phyloP scores from a whole-genome alignment of 1,140 invertebrate species.

The Tetragonula clypearis region DNA sequence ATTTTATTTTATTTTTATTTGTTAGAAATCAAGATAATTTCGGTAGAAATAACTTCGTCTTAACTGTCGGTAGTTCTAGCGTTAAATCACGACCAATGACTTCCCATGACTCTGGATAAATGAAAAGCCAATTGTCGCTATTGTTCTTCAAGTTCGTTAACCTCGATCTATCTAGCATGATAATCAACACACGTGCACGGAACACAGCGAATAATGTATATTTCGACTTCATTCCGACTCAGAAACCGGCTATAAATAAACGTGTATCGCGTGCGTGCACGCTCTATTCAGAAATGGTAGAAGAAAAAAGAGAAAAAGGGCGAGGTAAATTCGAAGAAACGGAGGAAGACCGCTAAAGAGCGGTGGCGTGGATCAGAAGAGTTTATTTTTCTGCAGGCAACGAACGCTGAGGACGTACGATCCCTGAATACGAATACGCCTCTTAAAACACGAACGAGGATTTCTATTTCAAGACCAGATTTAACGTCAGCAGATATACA shows the following conservation, averaged over 20 bases:
- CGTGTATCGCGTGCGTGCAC: neutral
- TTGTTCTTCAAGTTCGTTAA: neutral
- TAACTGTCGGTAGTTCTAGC: no score
- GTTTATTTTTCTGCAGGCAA: constrained; percentile 31
- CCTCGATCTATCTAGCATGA: constrained; percentile 31
- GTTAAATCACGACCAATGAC: no score
- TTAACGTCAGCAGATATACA: neutral
- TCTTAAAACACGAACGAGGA: neutral
- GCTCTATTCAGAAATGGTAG: neutral
- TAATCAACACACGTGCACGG: constrained; percentile 23
- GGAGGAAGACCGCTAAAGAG: neutral
- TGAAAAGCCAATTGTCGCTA: neutral
- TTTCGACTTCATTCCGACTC: constrained; percentile 1
- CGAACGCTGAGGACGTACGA: constrained; percentile 20
- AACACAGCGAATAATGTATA: neutral
- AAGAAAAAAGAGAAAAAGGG: neutral
- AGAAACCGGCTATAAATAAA: constrained; percentile 34
- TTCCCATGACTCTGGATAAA: no score
- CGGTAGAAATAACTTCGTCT: no score
- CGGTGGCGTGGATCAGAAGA: neutral
- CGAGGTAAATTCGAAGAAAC: neutral
- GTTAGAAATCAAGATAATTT: no score
- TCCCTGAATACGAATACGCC: constrained; percentile 25
- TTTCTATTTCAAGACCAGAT: constrained; percentile 15
- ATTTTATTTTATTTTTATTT: no score